A percentile compares a stretch with the other conserved stretches of the same genome.
Evolutionary conservation across 2,113 vertebrate genomes (phyloP).

Genomic region (Galbula dea): DNA sequence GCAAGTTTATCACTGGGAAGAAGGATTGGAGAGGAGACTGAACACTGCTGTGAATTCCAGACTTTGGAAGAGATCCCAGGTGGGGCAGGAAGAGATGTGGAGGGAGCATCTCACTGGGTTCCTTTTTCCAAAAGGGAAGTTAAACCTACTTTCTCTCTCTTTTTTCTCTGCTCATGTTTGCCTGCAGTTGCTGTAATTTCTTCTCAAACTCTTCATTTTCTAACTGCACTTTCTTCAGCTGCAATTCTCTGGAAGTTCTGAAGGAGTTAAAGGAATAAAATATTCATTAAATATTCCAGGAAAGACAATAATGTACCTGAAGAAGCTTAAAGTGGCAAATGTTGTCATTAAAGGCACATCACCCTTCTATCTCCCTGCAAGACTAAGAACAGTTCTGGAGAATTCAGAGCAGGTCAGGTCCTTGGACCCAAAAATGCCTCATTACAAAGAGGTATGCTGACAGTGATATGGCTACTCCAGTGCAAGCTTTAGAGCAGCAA

Average conservation of each 20-base stretch:
- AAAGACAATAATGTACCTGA: background rate
- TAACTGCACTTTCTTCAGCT: constrained; percentile 78
- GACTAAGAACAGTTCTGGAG: background rate
- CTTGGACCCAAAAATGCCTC: background rate
- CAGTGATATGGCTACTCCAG: background rate
- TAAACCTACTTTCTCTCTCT: constrained; percentile 83
- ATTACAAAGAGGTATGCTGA: background rate
- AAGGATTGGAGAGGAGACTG: background rate
- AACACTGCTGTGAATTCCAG: background rate
- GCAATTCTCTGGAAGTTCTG: constrained; percentile 82
- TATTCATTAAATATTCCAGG: background rate
- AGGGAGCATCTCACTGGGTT: background rate
- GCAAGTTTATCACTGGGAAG: background rate
- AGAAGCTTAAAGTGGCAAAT: background rate
- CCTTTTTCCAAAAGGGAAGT: background rate
- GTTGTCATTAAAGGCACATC: background rate
- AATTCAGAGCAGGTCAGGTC: background rate
- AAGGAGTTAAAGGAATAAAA: background rate
- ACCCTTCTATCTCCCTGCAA: background rate
- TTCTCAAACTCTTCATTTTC: constrained; percentile 85
- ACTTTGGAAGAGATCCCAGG: background rate
- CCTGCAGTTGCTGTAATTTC: constrained; percentile 80
- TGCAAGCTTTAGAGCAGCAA: background rate
- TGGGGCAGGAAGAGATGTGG: background rate
- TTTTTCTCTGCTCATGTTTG: constrained; percentile 82